Evolutionary conservation across 2,888 invertebrate genomes (phyloP), one percentile per base, ranked within the genome.

Genomic region (Taenaris catops): DNA sequence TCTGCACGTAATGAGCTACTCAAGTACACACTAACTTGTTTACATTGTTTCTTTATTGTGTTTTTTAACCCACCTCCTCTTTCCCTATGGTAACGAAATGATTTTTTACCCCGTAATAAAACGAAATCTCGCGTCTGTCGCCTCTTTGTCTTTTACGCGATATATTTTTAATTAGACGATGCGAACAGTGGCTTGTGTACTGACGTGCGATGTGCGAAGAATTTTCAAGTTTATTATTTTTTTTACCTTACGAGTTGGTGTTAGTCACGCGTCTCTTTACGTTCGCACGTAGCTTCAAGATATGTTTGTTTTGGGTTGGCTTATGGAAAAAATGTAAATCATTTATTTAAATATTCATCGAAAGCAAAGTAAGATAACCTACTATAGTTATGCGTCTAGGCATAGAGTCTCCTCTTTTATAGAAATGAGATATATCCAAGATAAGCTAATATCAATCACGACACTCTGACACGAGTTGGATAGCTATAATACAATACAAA

Each of bases 11-110:
- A 86, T 86, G 84, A 86, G 84, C 83, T 70, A 74, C 86, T 84
- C 84, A 81, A 84, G 84, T 81, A 79, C 81, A 58, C 74, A 68
- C 67, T 84, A 84, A 84, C 84, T 81, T 86, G 86, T 86, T 84
- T 86, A 84, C 86, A 83, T 79, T 83, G 84, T 84, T 69, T 80
- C 84, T 84, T 86, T 86, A 86, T 86, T 86, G 83, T 83, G 83
- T 81, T 84, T 84, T 83, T 83, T 79, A n/a, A 63, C 74, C 67
- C 68, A 66, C 63, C 61, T 74, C 74, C 61, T 79, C 72, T 70
- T 73, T 73, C 69, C 63, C 78, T 70, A 72, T 75, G 70, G 46
- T 72, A 71, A 70, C 71, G 64, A 65, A 62, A 71, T 70, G 67
- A 70, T 71, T 76, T 79, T 72, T 72, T 79, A 65, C 60, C 60